Conservation (phyloP, 1,140 invertebrate genomes). For the Aphis craccivora region DNA sequence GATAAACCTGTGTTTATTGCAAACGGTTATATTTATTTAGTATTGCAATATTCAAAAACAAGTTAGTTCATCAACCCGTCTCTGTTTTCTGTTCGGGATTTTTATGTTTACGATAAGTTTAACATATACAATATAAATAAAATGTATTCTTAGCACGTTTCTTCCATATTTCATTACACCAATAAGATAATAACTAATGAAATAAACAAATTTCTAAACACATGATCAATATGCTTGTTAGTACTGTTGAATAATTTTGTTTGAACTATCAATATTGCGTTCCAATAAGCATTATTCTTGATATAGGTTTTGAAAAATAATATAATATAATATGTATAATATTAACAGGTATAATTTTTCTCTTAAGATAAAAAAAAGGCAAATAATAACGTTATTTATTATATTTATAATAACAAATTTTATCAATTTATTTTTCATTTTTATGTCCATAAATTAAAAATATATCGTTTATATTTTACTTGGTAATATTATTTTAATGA, state of each 20-base stretch:
- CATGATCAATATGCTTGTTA: slow-evolving; percentile 17
- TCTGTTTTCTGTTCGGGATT: neutral
- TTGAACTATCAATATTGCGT: neutral
- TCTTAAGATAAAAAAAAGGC: neutral
- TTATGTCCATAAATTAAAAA: neutral
- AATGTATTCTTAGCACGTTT: slow-evolving; percentile 25
- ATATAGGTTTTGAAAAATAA: neutral
- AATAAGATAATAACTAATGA: slow-evolving; percentile 4
- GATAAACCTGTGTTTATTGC: neutral
- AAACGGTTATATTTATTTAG: neutral
- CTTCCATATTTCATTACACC: neutral
- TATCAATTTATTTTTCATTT: neutral
- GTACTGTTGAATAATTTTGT: neutral
- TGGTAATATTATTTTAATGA: neutral
- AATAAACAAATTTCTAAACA: neutral
- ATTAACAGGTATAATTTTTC: neutral
- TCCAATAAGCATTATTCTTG: neutral
- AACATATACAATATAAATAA: neutral
- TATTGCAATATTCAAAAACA: neutral
- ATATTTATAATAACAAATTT: neutral
- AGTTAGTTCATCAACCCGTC: neutral
- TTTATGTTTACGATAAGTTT: neutral
- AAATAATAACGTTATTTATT: neutral
- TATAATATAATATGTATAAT: neutral
- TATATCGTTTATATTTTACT: neutral